Conservation (phyloP, 2,113 vertebrate genomes). For the Triplophysa dalaica region DNA sequence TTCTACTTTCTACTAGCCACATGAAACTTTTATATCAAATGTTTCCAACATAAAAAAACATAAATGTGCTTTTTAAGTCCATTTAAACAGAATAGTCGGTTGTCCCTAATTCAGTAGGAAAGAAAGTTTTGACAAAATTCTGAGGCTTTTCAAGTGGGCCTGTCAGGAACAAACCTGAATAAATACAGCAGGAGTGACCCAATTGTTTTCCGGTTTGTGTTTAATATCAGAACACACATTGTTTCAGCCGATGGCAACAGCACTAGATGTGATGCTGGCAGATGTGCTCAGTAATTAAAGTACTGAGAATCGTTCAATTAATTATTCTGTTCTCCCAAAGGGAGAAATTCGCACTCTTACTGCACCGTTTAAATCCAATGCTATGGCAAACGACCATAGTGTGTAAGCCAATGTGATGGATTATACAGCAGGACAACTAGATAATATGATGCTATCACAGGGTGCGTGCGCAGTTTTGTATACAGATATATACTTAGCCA, state of each 20-base stretch:
- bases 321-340: conserved; percentile 35
- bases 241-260: conserved; percentile 11
- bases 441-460: neutral
- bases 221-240: conserved; percentile 23
- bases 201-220: neutral
- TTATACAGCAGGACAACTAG: neutral
- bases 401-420: neutral
- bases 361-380: neutral
- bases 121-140: too few species aligned
- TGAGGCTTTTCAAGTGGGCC: neutral
- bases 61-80: neutral
- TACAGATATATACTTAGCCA: too few species aligned
- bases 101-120: too few species aligned
- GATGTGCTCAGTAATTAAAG: conserved; percentile 40
- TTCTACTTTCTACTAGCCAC: neutral
- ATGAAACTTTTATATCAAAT: neutral
- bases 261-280: conserved; percentile 34
- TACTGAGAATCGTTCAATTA: neutral
- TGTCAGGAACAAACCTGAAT: neutral
- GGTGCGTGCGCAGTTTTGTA: neutral
- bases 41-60: too few species aligned
- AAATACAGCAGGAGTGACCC: neutral
- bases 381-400: neutral
- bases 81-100: neutral
- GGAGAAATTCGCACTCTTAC: neutral